Conservation (phyloP, 2,797 vertebrate genomes). For the Pelochelys cantorii region DNA sequence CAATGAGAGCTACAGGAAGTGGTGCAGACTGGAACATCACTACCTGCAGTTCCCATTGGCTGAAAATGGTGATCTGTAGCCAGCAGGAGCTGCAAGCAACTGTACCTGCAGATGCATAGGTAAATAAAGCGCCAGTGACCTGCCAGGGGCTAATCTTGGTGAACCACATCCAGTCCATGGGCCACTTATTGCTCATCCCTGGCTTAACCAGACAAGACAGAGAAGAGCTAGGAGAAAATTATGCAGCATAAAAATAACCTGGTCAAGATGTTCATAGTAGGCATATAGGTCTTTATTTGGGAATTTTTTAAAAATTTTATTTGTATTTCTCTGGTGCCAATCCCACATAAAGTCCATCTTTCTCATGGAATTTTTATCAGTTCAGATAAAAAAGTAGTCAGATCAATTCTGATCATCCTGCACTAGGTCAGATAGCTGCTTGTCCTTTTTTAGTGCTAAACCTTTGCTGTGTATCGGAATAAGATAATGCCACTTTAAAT, state of each 20-base stretch:
- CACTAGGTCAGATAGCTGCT: not conserved
- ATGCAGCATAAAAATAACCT: fast-evolving
- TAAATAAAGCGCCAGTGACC: too few relatives aligned
- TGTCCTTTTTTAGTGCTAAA: not conserved
- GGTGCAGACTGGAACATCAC: too few relatives aligned
- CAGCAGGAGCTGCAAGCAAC: too few relatives aligned
- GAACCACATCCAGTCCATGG: too few relatives aligned
- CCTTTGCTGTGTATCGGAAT: not conserved
- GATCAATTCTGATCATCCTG: not conserved
- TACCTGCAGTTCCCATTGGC: too few relatives aligned
- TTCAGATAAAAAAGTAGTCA: not conserved
- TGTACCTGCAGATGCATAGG: too few relatives aligned
- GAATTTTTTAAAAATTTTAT: not conserved
- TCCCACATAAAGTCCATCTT: not conserved
- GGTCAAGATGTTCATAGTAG: not conserved
- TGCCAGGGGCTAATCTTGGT: too few relatives aligned
- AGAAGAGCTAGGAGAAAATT: not conserved
- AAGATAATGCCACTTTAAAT: not conserved
- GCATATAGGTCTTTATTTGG: not conserved
- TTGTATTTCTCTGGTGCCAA: not conserved
- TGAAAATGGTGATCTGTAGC: too few relatives aligned
- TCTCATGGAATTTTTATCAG: not conserved
- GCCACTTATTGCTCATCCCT: too few relatives aligned
- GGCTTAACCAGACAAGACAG: not conserved
- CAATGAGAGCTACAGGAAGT: too few relatives aligned